A percentile compares a stretch with the other conserved stretches of the same genome.
These are phyloP conservation scores for Cenopis cana DNA, from an alignment of 2,888 invertebrate species.

Conservation along the genomic window DNA sequence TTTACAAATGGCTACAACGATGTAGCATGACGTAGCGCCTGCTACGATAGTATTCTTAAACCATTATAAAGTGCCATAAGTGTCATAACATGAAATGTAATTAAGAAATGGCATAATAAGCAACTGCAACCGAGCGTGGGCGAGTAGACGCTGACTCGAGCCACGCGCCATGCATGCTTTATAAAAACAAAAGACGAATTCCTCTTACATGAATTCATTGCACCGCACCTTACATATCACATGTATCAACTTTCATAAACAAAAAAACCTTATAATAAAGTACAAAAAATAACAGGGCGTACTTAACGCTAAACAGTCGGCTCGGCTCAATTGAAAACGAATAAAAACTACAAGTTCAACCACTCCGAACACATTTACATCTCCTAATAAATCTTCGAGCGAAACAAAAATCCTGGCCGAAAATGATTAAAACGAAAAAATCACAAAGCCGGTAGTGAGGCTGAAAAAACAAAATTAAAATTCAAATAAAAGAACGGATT, in stretches of 20 bases:
- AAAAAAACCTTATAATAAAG: slow-evolving; percentile 48
- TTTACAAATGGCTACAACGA: slow-evolving; percentile 9
- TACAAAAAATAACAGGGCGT: slow-evolving; percentile 23
- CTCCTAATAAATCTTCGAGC: slow-evolving; percentile 75
- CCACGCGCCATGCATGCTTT: slow-evolving; percentile 58
- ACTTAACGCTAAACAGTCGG: slow-evolving; percentile 31
- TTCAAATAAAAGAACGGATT: slow-evolving; percentile 83
- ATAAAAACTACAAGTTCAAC: slow-evolving; percentile 56
- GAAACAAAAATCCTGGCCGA: slow-evolving; percentile 65
- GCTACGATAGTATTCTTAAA: slow-evolving; percentile 9
- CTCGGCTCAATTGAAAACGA: slow-evolving; percentile 40
- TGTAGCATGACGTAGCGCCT: slow-evolving; percentile 28
- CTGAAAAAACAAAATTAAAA: slow-evolving; percentile 81
- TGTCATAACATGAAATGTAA: slow-evolving; percentile 16
- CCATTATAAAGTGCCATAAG: slow-evolving; percentile 13
- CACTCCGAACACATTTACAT: slow-evolving; percentile 70
- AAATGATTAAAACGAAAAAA: slow-evolving; percentile 71
- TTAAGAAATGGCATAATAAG: slow-evolving; percentile 15
- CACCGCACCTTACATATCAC: slow-evolving; percentile 41
- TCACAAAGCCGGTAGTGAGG: slow-evolving; percentile 74
- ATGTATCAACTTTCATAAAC: slow-evolving; percentile 65
- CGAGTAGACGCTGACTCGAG: slow-evolving; percentile 67
- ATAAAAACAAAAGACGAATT: slow-evolving; percentile 72
- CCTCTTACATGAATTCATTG: slow-evolving; percentile 61
- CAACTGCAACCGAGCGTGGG: slow-evolving; percentile 50